Evolutionary conservation across 1,140 invertebrate genomes (phyloP).

Genomic region (Eriosoma lanigerum): DNA sequence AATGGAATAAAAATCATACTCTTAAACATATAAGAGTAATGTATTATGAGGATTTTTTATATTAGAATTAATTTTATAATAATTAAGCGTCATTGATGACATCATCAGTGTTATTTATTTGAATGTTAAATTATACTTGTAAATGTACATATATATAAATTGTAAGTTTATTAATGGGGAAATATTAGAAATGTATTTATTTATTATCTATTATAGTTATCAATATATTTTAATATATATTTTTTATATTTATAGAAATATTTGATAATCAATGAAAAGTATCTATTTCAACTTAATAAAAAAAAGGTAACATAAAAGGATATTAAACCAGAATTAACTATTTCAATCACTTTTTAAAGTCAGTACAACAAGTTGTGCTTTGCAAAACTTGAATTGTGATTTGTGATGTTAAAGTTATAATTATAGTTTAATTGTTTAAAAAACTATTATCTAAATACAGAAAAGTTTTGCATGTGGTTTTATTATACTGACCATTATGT

Average conservation of each 20-base stretch:
- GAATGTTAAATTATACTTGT: not conserved
- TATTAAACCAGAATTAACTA: no score
- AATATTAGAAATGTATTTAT: not conserved
- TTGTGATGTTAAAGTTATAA: no score
- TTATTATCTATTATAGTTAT: not conserved
- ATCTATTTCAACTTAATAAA: no score
- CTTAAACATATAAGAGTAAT: not conserved
- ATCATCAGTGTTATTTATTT: not conserved
- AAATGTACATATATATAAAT: not conserved
- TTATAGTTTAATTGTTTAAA: no score
- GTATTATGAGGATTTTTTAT: slow-evolving; percentile 5
- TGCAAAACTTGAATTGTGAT: no score
- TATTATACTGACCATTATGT: no score
- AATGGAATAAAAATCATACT: slow-evolving; percentile 15
- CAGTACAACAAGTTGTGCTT: no score
- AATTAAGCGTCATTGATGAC: slow-evolving; percentile 15
- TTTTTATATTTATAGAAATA: not conserved
- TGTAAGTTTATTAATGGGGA: not conserved
- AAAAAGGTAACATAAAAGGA: no score
- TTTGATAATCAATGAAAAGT: no score
- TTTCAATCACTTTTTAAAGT: no score
- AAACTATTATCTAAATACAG: no score
- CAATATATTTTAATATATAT: not conserved
- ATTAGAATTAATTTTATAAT: not conserved
- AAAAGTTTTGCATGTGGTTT: no score